Evolutionary conservation across 2,888 invertebrate species (phyloP).

Genomic region (Cremastobaeus sp.): DNA sequence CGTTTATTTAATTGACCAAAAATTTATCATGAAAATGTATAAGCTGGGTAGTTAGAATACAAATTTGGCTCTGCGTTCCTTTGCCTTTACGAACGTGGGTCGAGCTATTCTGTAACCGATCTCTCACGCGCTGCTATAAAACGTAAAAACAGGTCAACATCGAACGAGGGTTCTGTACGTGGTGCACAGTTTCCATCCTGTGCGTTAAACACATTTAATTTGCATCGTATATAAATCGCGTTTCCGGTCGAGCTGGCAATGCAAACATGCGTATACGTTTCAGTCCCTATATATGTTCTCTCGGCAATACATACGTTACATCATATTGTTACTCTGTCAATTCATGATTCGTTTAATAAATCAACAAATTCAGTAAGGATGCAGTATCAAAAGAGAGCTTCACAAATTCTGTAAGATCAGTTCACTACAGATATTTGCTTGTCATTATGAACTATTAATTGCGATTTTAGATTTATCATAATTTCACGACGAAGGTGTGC

Average conservation of each 20-base stretch:
- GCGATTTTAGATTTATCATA: too few species aligned
- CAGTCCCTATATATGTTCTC: conserved; percentile 65
- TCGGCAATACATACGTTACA: conserved; percentile 51
- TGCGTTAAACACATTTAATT: conserved; percentile 71
- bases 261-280: conserved; percentile 74
- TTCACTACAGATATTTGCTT: too few species aligned
- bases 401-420: conserved; percentile 71
- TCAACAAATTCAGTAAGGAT: conserved; percentile 62
- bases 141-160: conserved; percentile 53
- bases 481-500: too few species aligned
- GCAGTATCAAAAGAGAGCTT: conserved; percentile 20
- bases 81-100: conserved; percentile 37
- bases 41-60: conserved; percentile 28
- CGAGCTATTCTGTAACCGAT: conserved; percentile 51
- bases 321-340: conserved; percentile 71
- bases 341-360: conserved; percentile 77
- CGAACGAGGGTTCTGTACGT: conserved; percentile 45
- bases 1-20: conserved; percentile 43
- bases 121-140: conserved; percentile 52
- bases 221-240: conserved; percentile 76
- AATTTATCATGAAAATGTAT: conserved; percentile 49
- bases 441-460: too few species aligned
- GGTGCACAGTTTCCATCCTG: conserved; percentile 54
- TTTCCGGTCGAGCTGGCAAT: conserved; percentile 76
- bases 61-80: conserved; percentile 29